Base-by-base conservation (phyloP, 2,113 vertebrate genomes). In the Raphicerus campestris region DNA sequence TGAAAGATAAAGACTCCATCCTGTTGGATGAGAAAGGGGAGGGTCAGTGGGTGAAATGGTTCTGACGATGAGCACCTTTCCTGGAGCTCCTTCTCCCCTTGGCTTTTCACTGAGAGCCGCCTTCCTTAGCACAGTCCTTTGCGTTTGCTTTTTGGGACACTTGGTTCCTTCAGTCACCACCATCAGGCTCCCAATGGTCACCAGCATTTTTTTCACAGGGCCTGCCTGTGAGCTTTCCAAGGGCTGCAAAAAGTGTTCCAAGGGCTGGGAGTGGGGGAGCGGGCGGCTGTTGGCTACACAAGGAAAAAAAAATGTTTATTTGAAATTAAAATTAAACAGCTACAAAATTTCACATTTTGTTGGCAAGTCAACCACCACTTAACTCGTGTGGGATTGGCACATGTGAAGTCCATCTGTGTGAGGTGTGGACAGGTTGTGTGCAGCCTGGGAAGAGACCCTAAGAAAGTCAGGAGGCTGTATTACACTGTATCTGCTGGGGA, bases 301-400 rank as follows among this genome's bases (percentile, higher is more conserved):
- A 28, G 17, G 58, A 0, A 61, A 51, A 82, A 86, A 95, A 49
- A 75, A 17, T 51, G 13, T 77, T 51, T 35, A 35, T 84, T 75
- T 66, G 85, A 75, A 89, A 93, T 47, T 60, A 49, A 60, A 39
- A 93, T 42, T 49, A 51, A 60, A 39, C 26, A 66, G 16, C 82
- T 45, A 60, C 20, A 28, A 35, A 91, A 47, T 78, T 11, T 80
- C 45, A 47, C 70, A 55, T 60, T 89, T 88, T 55, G 26, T 45
- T 1, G 10, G 55, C 66, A 19, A 60, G 73, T 85, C 95, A 85
- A 17, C 28, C 7, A 39, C 26, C 61, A 47, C 35, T 95, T 15
- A 28, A 3, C 35, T 26, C 5, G 1, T 17, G 45, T 47, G 17
- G 7, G 51, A 35, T 75, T 77, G 94, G 85, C 70, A 75, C 70